phyloP scores from a whole-genome alignment of 2,113 vertebrate genomes.

The Leptobrachium ailaonicum region DNA sequence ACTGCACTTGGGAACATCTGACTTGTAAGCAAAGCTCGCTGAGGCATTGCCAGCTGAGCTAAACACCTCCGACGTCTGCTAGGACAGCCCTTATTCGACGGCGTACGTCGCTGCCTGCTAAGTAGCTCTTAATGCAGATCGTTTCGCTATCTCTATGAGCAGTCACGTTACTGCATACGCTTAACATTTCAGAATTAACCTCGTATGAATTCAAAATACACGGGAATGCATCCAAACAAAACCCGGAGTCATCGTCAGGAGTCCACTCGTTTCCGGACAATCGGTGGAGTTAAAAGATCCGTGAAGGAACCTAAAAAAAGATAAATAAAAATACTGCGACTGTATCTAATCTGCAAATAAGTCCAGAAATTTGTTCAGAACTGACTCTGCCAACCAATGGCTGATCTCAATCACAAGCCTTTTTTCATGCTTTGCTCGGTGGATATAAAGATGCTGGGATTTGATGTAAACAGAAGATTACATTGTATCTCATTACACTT shows the following conservation, averaged over 20 bases:
- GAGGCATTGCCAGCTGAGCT: conserved; percentile 34
- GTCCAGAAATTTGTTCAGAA: no score
- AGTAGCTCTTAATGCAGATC: conserved; percentile 45
- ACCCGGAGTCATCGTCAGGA: neutral
- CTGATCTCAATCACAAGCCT: no score
- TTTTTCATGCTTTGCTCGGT: no score
- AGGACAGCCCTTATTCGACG: conserved; percentile 33
- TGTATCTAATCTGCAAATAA: no score
- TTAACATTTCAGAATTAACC: conserved; percentile 42
- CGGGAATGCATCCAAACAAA: conserved; percentile 13
- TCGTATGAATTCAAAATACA: conserved; percentile 21
- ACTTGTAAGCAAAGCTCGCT: conserved; percentile 34
- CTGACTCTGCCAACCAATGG: no score
- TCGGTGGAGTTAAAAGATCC: no score
- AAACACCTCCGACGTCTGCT: conserved; percentile 29
- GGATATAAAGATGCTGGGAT: no score
- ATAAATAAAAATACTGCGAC: no score
- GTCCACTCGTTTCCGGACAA: no score
- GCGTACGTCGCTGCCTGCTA: conserved; percentile 42
- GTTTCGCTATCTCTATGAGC: conserved; percentile 43
- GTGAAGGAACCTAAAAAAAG: no score
- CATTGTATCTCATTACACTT: no score
- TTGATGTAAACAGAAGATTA: no score
- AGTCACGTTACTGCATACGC: conserved; percentile 33
- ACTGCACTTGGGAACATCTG: conserved; percentile 8